Conservation (phyloP, 2,888 invertebrate genomes). For the Scrobipalpa atriplicella region DNA sequence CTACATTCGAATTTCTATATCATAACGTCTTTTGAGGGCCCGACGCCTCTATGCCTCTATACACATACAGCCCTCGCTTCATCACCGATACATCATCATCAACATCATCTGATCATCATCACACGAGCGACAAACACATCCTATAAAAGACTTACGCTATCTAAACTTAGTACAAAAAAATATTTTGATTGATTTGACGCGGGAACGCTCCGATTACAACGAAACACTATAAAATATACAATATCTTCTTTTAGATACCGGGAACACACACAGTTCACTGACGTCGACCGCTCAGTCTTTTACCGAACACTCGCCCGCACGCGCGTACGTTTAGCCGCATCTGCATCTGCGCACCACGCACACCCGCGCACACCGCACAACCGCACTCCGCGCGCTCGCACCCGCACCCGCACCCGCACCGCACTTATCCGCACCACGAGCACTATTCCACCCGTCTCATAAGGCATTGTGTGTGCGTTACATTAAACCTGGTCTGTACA, state of each 20-base stretch:
- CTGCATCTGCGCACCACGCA: conserved; percentile 26
- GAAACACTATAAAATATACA: conserved; percentile 28
- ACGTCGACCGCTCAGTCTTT: conserved; percentile 16
- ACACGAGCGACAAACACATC: conserved; percentile 25
- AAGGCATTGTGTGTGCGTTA: conserved; percentile 50
- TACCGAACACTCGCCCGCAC: conserved; percentile 32
- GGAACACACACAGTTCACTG: conserved; percentile 14
- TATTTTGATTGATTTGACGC: conserved; percentile 31
- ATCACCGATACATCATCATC: neutral
- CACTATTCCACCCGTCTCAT: conserved; percentile 29
- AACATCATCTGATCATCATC: neutral
- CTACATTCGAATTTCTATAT: conserved; percentile 56
- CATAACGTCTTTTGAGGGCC: conserved; percentile 62
- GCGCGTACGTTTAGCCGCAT: conserved; percentile 28
- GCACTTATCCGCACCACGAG: conserved; percentile 25
- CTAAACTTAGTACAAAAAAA: conserved; percentile 34
- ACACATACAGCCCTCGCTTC: conserved; percentile 33
- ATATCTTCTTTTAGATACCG: conserved; percentile 21
- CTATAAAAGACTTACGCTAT: conserved; percentile 29
- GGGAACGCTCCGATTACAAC: conserved; percentile 31
- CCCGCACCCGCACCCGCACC: conserved; percentile 24
- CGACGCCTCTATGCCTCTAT: conserved; percentile 48
- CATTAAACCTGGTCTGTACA: conserved; percentile 29
- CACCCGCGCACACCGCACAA: conserved; percentile 25
- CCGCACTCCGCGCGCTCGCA: conserved; percentile 24